A percentile compares a stretch with the other conserved stretches of the same genome.
Conservation (phyloP, 1,140 invertebrate genomes). For the Musca vetustissima region DNA sequence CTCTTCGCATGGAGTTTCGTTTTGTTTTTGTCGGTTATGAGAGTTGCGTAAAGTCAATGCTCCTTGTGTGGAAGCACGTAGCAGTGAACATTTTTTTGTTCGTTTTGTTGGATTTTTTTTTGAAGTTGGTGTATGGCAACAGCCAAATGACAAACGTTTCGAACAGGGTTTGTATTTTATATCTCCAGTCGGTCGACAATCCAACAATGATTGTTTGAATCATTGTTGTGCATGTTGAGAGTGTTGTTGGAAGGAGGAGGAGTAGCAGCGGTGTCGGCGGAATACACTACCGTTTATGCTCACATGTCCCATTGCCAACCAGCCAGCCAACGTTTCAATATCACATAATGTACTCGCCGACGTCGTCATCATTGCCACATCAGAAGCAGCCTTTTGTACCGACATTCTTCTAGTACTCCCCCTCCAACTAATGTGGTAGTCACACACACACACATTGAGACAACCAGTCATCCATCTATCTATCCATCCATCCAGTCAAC, state of each 20-base stretch:
- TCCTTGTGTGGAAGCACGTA: conserved; percentile 55
- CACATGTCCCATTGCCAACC: conserved; percentile 6
- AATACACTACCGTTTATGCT: background rate
- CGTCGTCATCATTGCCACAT: conserved; percentile 2
- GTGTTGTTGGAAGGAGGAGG: no score
- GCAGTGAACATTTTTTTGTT: conserved; percentile 38
- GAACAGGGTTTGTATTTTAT: conserved; percentile 7
- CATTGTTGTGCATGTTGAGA: background rate
- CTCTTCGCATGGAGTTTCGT: background rate
- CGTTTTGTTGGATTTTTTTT: conserved; percentile 1
- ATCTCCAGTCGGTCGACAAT: background rate
- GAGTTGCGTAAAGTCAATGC: conserved; percentile 44
- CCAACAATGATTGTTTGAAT: background rate
- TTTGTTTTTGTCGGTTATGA: background rate
- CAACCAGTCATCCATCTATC: no score
- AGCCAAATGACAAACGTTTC: conserved; percentile 29
- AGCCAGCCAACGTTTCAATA: conserved; percentile 9
- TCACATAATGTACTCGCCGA: conserved; percentile 24
- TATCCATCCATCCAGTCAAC: no score
- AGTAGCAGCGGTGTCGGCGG: background rate
- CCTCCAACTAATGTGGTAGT: conserved; percentile 3
- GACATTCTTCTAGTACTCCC: background rate
- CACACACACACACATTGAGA: no score
- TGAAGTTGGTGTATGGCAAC: conserved; percentile 7
- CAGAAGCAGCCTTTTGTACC: no score